A percentile compares a stretch with the other conserved stretches of the same genome.
phyloP scores from a whole-genome alignment of 2,113 vertebrate genomes.

The Paradoxurus hermaphroditus region DNA sequence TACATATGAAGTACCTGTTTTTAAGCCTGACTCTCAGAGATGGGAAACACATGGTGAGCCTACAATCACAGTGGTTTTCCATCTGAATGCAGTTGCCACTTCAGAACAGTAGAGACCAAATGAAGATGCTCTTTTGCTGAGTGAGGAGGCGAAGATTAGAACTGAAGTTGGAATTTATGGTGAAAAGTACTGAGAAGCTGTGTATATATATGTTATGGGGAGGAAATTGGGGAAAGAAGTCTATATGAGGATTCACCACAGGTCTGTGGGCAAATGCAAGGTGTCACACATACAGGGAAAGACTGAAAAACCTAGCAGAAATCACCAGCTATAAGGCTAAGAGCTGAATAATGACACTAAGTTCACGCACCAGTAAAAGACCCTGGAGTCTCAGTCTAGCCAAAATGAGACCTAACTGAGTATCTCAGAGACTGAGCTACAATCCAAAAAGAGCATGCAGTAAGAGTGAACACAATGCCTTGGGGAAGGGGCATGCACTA shows the following conservation, averaged over 20 bases:
- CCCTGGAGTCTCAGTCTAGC: neutral
- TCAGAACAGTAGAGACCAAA: neutral
- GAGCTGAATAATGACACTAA: neutral
- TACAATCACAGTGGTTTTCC: neutral
- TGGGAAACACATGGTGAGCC: neutral
- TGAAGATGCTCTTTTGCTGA: neutral
- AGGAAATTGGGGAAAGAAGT: neutral
- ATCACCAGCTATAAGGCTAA: neutral
- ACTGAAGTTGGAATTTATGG: neutral
- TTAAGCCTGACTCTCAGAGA: neutral
- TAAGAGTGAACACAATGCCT: neutral
- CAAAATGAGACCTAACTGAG: neutral
- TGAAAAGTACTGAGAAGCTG: neutral
- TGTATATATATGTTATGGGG: neutral
- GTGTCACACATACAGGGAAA: neutral
- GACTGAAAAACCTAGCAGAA: neutral
- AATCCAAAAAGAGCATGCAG: neutral
- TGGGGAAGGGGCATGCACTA: neutral
- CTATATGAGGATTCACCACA: neutral
- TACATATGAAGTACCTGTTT: neutral
- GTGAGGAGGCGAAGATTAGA: neutral
- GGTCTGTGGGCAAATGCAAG: neutral
- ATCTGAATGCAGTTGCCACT: neutral
- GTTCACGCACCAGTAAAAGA: neutral
- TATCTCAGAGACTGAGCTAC: neutral